These are phyloP conservation scores for Oreotragus oreotragus DNA, from an alignment of 2,113 vertebrate species.

Conservation along the genomic window DNA sequence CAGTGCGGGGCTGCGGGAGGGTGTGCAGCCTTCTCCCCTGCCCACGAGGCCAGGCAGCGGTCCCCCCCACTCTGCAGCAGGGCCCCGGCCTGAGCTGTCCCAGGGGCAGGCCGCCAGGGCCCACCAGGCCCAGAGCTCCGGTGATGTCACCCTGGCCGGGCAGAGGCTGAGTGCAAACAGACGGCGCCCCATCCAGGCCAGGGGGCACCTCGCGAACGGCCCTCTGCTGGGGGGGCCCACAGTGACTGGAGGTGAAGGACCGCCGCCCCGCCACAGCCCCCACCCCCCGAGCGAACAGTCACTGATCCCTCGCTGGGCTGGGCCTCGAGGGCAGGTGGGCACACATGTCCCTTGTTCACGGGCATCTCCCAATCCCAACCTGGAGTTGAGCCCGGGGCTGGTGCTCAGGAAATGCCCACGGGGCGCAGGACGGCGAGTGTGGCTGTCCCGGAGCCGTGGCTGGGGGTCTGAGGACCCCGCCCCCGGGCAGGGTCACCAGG, in stretches of 20 bases:
- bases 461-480: neutral
- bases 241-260: neutral
- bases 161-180: conserved; percentile 76
- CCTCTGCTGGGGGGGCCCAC: fast-evolving
- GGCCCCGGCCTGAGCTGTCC: conserved; percentile 67
- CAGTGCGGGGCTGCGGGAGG: neutral
- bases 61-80: neutral
- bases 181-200: neutral
- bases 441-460: fast-evolving
- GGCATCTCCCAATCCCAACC: neutral
- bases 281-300: fast-evolving
- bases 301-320: too few relatives aligned
- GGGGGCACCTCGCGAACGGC: neutral
- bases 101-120: conserved; percentile 61
- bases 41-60: fast-evolving
- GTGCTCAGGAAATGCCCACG: fast-evolving
- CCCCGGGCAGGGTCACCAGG: fast-evolving
- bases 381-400: fast-evolving
- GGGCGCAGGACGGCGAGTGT: fast-evolving
- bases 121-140: conserved; percentile 24
- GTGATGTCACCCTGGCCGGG: conserved; percentile 76
- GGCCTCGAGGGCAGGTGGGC: fast-evolving
- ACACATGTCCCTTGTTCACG: fast-evolving
- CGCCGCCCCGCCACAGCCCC: fast-evolving
- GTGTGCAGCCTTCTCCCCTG: neutral